Base-by-base conservation (phyloP, 2,888 invertebrate genomes). In the Tiliacea citrago region DNA sequence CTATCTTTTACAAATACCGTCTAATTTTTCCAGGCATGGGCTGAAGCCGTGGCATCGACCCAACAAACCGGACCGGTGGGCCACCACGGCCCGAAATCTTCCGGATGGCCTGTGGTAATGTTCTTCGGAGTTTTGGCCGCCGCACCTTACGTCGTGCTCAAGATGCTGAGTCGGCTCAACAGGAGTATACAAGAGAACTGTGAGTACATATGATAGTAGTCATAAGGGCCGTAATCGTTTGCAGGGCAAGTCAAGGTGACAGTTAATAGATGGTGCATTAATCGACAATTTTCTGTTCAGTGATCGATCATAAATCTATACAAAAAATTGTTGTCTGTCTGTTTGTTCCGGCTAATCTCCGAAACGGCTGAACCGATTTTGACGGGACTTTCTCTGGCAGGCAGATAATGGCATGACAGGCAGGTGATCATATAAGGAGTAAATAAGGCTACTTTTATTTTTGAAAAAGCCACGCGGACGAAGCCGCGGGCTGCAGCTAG, bases 61-160 rank as follows among this genome's bases (percentile, higher is more conserved):
- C 82, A 94, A 93, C 70, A 65, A 79, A 91, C 67, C 81, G 93
- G 60, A 91, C 92, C 95, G 97, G 0, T 95, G 97, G 1, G 91
- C 91, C 53, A 90, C 2, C 13, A 68, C 92, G 69, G 91, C 0
- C 89, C 90, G 0, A 92, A 93, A 10, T 94, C 96, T 57, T 97
- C 98, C 6, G 97, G 97, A 68, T 99, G 99, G 99, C 99, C 99
- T 0, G 98, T 99, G 18, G 92, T 99, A 6, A 97, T 99, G 88
- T 99, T 99, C 96, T 97, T 99, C 89, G 98, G 98, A 6, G 97
- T 99, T 73, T 97, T 99, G 65, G 97, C 99, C 69, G 98, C 98
- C 0, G 99, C 99, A 16, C 99, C 99, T 0, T 99, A 99, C 96
- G 96, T 99, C 65, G 98, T 99, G 80, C 98, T 98, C 96, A 98